These are phyloP conservation scores for Hesperia comma DNA, from an alignment of 2,888 invertebrate genomes.

Conservation along the genomic window DNA sequence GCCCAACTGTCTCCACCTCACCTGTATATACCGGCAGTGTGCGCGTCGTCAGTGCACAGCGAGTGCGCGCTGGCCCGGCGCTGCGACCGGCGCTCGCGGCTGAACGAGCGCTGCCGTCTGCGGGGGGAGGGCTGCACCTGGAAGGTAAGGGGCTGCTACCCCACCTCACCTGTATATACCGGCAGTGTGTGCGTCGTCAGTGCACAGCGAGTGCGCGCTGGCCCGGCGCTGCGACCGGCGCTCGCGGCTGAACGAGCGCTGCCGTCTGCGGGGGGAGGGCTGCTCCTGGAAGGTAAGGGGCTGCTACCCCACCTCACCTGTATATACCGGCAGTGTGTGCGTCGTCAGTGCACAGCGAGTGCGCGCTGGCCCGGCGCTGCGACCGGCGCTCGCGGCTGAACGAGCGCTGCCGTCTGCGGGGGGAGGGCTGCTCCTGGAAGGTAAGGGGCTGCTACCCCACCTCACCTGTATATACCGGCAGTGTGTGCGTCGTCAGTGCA, in stretches of 20 bases:
- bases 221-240: slow-evolving; percentile 48
- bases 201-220: slow-evolving; percentile 63
- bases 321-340: slow-evolving; percentile 64
- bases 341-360: slow-evolving; percentile 58
- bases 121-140: slow-evolving; percentile 61
- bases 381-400: slow-evolving; percentile 62
- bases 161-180: slow-evolving; percentile 65
- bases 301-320: slow-evolving; percentile 51
- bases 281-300: slow-evolving; percentile 51
- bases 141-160: background rate
- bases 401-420: slow-evolving; percentile 62
- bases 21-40: slow-evolving; percentile 68
- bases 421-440: slow-evolving; percentile 56
- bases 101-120: slow-evolving; percentile 65
- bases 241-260: slow-evolving; percentile 70
- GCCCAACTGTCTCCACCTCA: slow-evolving; percentile 37
- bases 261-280: slow-evolving; percentile 57
- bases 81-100: slow-evolving; percentile 56
- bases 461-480: slow-evolving; percentile 70
- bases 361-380: slow-evolving; percentile 57
- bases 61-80: slow-evolving; percentile 60
- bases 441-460: background rate
- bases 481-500: slow-evolving; percentile 54
- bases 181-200: slow-evolving; percentile 54
- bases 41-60: slow-evolving; percentile 55